These are phyloP conservation scores for Drosophila monieri DNA, from an alignment of 2,888 invertebrate species.

Conservation along the genomic window DNA sequence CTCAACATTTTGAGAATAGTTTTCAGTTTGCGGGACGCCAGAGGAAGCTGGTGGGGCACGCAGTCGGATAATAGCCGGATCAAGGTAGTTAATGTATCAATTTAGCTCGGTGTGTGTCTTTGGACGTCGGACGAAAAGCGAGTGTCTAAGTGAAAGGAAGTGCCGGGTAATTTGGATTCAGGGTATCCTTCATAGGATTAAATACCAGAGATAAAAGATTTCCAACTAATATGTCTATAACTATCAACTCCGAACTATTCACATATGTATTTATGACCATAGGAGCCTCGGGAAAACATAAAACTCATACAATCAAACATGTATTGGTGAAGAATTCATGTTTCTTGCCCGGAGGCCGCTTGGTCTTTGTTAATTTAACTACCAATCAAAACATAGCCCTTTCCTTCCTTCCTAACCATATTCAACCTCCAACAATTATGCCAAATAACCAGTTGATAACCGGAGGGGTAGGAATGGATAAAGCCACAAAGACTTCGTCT, in stretches of 20 bases:
- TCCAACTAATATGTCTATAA: constrained; percentile 23
- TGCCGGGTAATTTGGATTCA: constrained; percentile 42
- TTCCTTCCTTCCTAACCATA: constrained; percentile 5
- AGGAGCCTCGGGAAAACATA: constrained; percentile 6
- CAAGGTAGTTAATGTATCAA: constrained; percentile 77
- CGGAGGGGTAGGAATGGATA: constrained; percentile 23
- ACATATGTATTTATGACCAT: not conserved
- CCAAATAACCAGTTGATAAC: constrained; percentile 31
- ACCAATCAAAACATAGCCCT: constrained; percentile 24
- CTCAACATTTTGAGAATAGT: constrained; percentile 74
- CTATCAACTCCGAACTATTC: not conserved
- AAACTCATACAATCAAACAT: constrained; percentile 1
- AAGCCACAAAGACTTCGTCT: constrained; percentile 39
- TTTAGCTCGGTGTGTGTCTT: constrained; percentile 51
- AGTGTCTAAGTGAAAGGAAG: constrained; percentile 50
- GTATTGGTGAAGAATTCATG: not conserved
- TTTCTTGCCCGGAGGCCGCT: constrained; percentile 1
- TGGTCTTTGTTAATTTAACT: constrained; percentile 17
- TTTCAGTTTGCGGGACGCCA: constrained; percentile 25
- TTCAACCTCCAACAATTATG: constrained; percentile 20
- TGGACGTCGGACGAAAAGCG: constrained; percentile 12
- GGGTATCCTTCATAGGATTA: constrained; percentile 26
- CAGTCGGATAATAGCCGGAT: constrained; percentile 72
- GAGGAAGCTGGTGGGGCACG: constrained; percentile 42
- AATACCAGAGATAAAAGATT: constrained; percentile 6